phyloP scores from a whole-genome alignment of 1,140 invertebrate genomes.

The Thaumatotibia leucotreta region DNA sequence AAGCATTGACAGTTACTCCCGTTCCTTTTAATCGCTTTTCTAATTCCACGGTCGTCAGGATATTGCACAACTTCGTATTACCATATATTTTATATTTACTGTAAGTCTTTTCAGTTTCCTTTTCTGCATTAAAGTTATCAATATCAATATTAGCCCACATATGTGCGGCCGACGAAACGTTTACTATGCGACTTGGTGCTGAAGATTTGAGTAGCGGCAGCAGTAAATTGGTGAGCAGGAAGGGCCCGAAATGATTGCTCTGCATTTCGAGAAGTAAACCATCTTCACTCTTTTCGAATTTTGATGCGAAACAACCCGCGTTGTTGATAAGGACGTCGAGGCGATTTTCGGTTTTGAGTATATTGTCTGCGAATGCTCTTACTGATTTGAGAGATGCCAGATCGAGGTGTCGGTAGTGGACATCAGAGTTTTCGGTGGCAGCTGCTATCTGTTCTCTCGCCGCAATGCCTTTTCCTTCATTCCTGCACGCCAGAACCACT shows the following conservation, averaged over 20 bases:
- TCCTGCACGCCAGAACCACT: slow-evolving; percentile 90
- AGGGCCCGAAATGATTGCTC: slow-evolving; percentile 91
- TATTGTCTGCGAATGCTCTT: slow-evolving; percentile 79
- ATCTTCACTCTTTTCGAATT: slow-evolving; percentile 80
- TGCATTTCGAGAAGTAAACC: slow-evolving; percentile 89
- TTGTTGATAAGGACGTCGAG: slow-evolving; percentile 91
- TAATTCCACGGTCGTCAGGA: slow-evolving; percentile 89
- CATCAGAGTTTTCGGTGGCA: slow-evolving; percentile 66
- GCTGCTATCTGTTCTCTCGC: slow-evolving; percentile 72
- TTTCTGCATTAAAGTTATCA: slow-evolving; percentile 83
- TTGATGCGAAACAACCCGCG: slow-evolving; percentile 76
- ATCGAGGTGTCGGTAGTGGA: slow-evolving; percentile 79
- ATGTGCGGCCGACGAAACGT: slow-evolving; percentile 89
- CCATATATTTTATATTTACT: slow-evolving; percentile 81
- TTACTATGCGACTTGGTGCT: slow-evolving; percentile 87
- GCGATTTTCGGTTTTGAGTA: slow-evolving; percentile 80
- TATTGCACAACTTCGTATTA: slow-evolving; percentile 89
- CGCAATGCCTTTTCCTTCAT: slow-evolving; percentile 73
- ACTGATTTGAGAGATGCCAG: slow-evolving; percentile 88
- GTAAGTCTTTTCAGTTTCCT: slow-evolving; percentile 52
- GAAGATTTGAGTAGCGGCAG: slow-evolving; percentile 86
- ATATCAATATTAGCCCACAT: slow-evolving; percentile 82
- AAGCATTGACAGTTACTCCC: slow-evolving; percentile 85
- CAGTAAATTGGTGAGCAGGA: slow-evolving; percentile 84
- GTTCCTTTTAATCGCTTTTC: slow-evolving; percentile 83